Evolutionary conservation across 2,888 invertebrate genomes (phyloP), one percentile per base, ranked within the genome.

Genomic region (Corythucha ciliata): DNA sequence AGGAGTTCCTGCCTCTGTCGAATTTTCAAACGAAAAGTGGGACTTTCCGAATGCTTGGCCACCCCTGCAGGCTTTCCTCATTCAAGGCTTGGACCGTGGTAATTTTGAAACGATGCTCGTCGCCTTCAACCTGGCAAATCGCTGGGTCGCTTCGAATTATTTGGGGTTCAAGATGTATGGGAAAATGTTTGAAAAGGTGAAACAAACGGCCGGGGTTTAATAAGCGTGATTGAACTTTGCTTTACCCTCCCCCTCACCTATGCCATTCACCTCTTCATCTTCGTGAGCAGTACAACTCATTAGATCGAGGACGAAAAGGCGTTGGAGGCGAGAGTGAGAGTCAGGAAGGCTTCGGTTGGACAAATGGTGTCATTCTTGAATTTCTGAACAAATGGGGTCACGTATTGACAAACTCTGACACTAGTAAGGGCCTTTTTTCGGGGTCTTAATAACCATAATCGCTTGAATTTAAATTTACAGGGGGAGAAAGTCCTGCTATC

Each of bases 341-440:
- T 0, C 93, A 93, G 67, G 76, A 79, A 12, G 94, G 94, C 24
- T 94, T 94, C 65, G 94, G 93, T 3, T 94, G 93, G 93, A 80
- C 86, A 36, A 94, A 94, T 64, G 93, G 92, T 0, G 83, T 92
- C 3, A 78, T 90, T 18, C 76, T 93, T 70, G 84, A 90, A 57
- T 74, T 93, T 40, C 72, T 94, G 18, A 64, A 74, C 32, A 73
- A 72, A 57, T 81, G 77, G 62, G 52, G 55, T 18, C 34, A 45
- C 16, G 37, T 39, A n/a, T 6, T 39, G n/a, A n/a, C n/a, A n/a
- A n/a, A n/a, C n/a, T n/a, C n/a, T n/a, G n/a, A n/a, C n/a, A n/a
- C n/a, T n/a, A n/a, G n/a, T n/a, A n/a, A n/a, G n/a, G n/a, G n/a
- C n/a, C n/a, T n/a, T n/a, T n/a, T n/a, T n/a, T n/a, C n/a, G n/a